Evolutionary conservation across 2,797 vertebrate species (phyloP).

Genomic region (Scolopax bukidnonensis): DNA sequence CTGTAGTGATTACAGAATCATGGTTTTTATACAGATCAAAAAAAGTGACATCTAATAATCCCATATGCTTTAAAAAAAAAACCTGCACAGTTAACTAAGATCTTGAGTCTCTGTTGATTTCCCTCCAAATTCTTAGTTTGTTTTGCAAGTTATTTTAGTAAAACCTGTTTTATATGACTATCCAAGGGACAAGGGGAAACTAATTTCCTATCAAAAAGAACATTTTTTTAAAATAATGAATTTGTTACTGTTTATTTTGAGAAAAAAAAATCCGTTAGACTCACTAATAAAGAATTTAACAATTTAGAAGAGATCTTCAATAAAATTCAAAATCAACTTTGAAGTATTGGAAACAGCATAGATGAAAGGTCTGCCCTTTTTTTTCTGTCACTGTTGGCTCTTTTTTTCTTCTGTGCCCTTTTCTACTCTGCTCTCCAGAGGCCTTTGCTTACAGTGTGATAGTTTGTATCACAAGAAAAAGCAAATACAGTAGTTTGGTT

Average conservation of each 20-base stretch:
- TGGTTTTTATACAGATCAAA: background rate
- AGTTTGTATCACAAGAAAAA: background rate
- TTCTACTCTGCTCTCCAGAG: background rate
- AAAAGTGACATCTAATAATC: background rate
- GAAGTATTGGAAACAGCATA: background rate
- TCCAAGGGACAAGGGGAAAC: background rate
- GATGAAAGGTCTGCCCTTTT: constrained; percentile 18
- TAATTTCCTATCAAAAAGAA: background rate
- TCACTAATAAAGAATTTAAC: background rate
- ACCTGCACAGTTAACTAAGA: background rate
- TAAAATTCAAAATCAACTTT: background rate
- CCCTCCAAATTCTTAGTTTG: background rate
- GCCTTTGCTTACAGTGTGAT: background rate
- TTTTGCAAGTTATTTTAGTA: background rate
- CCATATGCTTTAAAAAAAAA: background rate
- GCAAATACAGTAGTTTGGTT: background rate
- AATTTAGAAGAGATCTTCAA: background rate
- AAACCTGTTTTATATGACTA: background rate
- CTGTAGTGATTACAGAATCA: background rate
- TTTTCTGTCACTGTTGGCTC: background rate
- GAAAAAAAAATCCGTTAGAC: background rate
- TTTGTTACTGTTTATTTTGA: background rate
- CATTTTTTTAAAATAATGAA: background rate
- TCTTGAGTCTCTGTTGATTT: background rate
- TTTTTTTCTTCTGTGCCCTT: background rate